phyloP scores from a whole-genome alignment of 2,113 vertebrate genomes.

The Nothocercus julius region DNA sequence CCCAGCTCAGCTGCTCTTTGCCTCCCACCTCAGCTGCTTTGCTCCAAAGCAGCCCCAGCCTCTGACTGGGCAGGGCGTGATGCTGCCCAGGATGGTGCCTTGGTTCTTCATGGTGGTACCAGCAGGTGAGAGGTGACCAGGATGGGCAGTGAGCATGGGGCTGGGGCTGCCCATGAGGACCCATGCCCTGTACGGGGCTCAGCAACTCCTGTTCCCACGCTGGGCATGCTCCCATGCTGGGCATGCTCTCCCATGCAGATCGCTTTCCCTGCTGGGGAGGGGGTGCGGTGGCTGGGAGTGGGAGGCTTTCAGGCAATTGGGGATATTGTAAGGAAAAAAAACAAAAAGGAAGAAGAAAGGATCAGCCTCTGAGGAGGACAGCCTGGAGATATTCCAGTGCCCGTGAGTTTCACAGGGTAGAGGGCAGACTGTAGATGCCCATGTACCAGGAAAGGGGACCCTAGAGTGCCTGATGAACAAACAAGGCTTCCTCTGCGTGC shows the following conservation, averaged over 20 bases:
- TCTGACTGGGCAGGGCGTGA: neutral
- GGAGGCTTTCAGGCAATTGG: neutral
- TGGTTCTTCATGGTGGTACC: neutral
- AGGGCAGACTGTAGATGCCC: too few relatives aligned
- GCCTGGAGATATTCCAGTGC: too few relatives aligned
- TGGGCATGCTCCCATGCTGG: too few relatives aligned
- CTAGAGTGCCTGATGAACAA: neutral
- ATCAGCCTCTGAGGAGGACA: too few relatives aligned
- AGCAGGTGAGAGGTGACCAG: neutral
- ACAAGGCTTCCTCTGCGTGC: too few relatives aligned
- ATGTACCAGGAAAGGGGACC: too few relatives aligned
- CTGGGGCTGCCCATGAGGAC: neutral
- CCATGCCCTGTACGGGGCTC: accelerated
- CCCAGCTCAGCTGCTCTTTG: neutral
- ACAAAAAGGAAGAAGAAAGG: too few relatives aligned
- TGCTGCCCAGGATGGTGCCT: neutral
- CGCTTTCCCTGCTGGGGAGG: too few relatives aligned
- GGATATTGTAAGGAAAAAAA: neutral
- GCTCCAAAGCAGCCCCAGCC: too few relatives aligned
- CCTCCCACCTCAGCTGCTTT: neutral
- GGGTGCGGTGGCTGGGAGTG: neutral
- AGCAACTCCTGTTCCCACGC: too few relatives aligned
- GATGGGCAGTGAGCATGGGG: neutral
- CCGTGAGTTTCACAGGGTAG: neutral
- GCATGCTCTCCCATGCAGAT: too few relatives aligned